Evolutionary conservation across 1,140 invertebrate species (phyloP).

Genomic region (Chrysomallon squamiferum): DNA sequence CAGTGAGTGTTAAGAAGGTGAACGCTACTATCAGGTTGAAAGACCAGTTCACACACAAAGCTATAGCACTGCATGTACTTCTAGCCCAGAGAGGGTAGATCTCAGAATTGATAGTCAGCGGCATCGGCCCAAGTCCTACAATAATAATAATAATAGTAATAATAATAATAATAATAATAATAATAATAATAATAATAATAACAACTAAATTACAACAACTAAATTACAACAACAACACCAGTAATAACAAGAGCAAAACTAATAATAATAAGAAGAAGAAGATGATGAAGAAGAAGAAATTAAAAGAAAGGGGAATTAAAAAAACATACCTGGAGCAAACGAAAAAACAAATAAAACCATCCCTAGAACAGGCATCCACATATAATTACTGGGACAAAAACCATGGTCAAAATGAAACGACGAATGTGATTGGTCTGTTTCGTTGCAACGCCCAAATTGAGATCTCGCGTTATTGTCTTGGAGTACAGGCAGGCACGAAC

Average conservation of each 20-base stretch:
- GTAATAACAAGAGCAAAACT: too few relatives aligned
- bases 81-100: constrained; percentile 72
- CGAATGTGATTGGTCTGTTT: constrained; percentile 23
- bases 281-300: too few relatives aligned
- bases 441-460: constrained; percentile 35
- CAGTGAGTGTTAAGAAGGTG: constrained; percentile 67
- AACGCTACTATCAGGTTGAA: constrained; percentile 71
- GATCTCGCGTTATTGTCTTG: constrained; percentile 30
- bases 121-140: constrained; percentile 70
- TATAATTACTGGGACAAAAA: constrained; percentile 65
- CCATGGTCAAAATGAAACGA: constrained; percentile 58
- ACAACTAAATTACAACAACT: too few relatives aligned
- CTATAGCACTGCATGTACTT: constrained; percentile 66
- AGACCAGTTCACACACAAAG: constrained; percentile 70
- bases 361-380: constrained; percentile 66
- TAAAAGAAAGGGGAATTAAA: too few relatives aligned
- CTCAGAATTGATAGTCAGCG: constrained; percentile 74
- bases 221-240: too few relatives aligned
- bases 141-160: not conserved
- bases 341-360: constrained; percentile 66
- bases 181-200: too few relatives aligned
- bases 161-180: not conserved
- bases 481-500: constrained; percentile 46
- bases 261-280: too few relatives aligned
- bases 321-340: constrained; percentile 65